These are phyloP conservation scores for Pemphredon lugubris DNA, from an alignment of 2,888 invertebrate genomes.

Conservation along the genomic window DNA sequence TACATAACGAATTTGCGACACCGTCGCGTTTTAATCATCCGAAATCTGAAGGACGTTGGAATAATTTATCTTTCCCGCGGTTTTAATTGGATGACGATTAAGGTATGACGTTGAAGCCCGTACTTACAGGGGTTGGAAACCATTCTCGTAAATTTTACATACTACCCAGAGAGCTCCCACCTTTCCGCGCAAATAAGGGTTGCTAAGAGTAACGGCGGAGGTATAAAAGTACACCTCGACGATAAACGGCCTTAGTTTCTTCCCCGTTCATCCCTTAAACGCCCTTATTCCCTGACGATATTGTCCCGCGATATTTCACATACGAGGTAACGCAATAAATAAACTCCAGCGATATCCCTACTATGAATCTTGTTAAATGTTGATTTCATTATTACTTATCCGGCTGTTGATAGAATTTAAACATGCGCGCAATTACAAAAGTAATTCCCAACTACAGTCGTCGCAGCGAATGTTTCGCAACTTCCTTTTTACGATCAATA, in stretches of 20 bases:
- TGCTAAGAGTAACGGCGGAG: slow-evolving; percentile 21
- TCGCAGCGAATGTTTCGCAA: no score
- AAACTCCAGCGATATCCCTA: no score
- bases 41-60: background rate
- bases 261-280: background rate
- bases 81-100: slow-evolving; percentile 36
- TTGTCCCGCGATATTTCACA: no score
- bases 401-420: no score
- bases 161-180: background rate
- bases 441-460: no score
- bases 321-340: no score
- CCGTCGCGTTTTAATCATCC: no score
- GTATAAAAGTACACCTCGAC: slow-evolving; percentile 33
- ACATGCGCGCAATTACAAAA: no score
- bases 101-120: slow-evolving; percentile 12
- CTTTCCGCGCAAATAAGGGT: slow-evolving; percentile 23
- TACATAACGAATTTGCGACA: no score
- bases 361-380: no score
- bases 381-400: no score
- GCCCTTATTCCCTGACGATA: background rate
- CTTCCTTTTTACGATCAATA: no score
- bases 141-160: slow-evolving; percentile 26
- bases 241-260: slow-evolving; percentile 33
- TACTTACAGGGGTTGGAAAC: slow-evolving; percentile 1
- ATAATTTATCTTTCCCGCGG: background rate